These are phyloP conservation scores for Perca schrenkii DNA, from an alignment of 2,113 vertebrate genomes.

Conservation along the genomic window DNA sequence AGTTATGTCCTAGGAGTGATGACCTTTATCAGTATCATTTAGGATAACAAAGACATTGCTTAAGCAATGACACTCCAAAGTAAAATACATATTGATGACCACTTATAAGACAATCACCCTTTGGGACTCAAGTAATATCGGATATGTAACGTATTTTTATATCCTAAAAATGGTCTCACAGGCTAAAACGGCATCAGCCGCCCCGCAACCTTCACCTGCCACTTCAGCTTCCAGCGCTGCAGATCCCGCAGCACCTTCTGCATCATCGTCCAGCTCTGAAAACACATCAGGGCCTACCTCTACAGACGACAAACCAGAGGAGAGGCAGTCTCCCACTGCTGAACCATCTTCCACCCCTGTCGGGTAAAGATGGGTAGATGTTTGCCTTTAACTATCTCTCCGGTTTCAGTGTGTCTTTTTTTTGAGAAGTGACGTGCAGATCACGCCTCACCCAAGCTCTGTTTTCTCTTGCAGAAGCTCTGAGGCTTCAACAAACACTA, in stretches of 20 bases:
- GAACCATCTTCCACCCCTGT: constrained; percentile 78
- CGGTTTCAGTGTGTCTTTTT: background rate
- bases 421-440: background rate
- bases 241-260: constrained; percentile 72
- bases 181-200: constrained; percentile 88
- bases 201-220: constrained; percentile 64
- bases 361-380: constrained; percentile 65
- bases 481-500: constrained; percentile 88
- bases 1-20: too few relatives aligned
- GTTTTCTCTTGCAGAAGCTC: constrained; percentile 86
- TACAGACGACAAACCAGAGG: constrained; percentile 85
- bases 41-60: too few relatives aligned
- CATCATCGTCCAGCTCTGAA: constrained; percentile 76
- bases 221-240: constrained; percentile 75
- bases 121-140: background rate
- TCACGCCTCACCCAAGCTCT: constrained; percentile 22
- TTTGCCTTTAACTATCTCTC: background rate
- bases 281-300: constrained; percentile 73
- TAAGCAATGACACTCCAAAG: too few relatives aligned
- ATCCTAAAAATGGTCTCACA: constrained; percentile 49
- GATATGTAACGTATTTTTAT: background rate
- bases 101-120: background rate
- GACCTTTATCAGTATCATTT: too few relatives aligned
- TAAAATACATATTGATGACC: too few relatives aligned
- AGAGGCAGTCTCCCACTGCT: constrained; percentile 76